These are phyloP conservation scores for Aphaenogaster rudis DNA, from an alignment of 1,140 invertebrate species.

Conservation along the genomic window DNA sequence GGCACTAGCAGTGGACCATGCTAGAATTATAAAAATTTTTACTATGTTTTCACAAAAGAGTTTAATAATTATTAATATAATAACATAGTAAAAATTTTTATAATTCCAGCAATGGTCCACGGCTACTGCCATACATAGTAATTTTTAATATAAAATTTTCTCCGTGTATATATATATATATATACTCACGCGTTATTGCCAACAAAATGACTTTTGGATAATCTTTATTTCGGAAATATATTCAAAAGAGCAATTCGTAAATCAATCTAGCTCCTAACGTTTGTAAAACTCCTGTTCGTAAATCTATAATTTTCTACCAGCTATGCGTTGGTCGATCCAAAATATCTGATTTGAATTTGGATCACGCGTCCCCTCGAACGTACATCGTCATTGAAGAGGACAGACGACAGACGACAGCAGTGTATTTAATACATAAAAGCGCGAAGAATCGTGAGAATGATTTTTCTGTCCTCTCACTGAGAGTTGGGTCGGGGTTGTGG, in stretches of 20 bases:
- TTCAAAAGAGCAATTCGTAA: background rate
- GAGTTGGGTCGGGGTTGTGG: slow-evolving; percentile 76
- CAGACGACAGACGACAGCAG: background rate
- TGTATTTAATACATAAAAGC: slow-evolving; percentile 40
- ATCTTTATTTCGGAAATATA: background rate
- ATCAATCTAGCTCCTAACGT: slow-evolving; percentile 45
- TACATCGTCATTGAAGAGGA: slow-evolving; percentile 34
- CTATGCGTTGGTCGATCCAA: slow-evolving; percentile 53
- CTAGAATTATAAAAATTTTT: too few species aligned
- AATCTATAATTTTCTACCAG: slow-evolving; percentile 24
- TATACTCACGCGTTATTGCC: background rate
- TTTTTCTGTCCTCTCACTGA: slow-evolving; percentile 72
- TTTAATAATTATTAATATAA: too few species aligned
- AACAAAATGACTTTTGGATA: background rate
- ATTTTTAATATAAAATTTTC: too few species aligned
- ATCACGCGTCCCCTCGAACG: background rate
- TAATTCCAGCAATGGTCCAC: too few species aligned
- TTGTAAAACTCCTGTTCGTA: background rate
- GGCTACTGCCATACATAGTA: too few species aligned
- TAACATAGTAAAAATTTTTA: too few species aligned
- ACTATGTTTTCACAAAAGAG: too few species aligned
- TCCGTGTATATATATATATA: background rate
- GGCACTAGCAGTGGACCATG: too few species aligned
- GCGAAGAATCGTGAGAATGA: slow-evolving; percentile 59
- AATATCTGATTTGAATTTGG: slow-evolving; percentile 17